These are phyloP conservation scores for Cylindroiulus punctatus DNA, from an alignment of 2,888 invertebrate genomes.

Conservation along the genomic window DNA sequence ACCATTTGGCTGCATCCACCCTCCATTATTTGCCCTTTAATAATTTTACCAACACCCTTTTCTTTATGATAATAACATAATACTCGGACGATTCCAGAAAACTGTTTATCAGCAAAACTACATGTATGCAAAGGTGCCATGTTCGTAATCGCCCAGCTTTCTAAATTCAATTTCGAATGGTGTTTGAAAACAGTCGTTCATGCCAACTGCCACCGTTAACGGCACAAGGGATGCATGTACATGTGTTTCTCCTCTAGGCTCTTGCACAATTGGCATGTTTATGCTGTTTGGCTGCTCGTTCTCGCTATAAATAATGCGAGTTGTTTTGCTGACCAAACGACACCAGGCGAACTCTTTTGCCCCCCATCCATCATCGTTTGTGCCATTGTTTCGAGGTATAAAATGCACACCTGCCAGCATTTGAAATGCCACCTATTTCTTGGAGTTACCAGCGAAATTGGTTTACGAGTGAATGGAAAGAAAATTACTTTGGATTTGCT, in stretches of 20 bases:
- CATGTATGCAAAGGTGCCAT: too few relatives aligned
- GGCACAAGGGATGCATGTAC: background rate
- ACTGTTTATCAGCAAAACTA: too few relatives aligned
- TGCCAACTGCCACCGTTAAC: background rate
- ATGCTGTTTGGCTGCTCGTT: background rate
- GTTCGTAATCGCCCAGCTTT: background rate
- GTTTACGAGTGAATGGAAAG: slow-evolving; percentile 23
- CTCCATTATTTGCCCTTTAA: too few relatives aligned
- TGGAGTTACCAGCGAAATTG: background rate
- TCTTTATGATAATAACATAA: too few relatives aligned
- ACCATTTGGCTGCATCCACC: too few relatives aligned
- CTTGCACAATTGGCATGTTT: slow-evolving; percentile 6
- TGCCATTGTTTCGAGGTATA: background rate
- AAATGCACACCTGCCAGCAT: slow-evolving; percentile 29
- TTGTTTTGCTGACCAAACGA: slow-evolving; percentile 38
- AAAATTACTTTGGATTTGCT: slow-evolving; percentile 36
- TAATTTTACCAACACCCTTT: too few relatives aligned
- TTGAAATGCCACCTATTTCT: slow-evolving; percentile 29
- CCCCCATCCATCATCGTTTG: slow-evolving; percentile 26
- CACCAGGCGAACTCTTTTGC: slow-evolving; percentile 5
- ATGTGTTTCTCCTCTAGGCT: background rate
- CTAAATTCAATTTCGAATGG: background rate
- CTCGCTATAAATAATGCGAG: slow-evolving; percentile 8
- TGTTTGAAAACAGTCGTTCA: background rate
- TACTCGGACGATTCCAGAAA: too few relatives aligned